Conservation (phyloP, 2,113 vertebrate species). For the Halichoerus grypus region DNA sequence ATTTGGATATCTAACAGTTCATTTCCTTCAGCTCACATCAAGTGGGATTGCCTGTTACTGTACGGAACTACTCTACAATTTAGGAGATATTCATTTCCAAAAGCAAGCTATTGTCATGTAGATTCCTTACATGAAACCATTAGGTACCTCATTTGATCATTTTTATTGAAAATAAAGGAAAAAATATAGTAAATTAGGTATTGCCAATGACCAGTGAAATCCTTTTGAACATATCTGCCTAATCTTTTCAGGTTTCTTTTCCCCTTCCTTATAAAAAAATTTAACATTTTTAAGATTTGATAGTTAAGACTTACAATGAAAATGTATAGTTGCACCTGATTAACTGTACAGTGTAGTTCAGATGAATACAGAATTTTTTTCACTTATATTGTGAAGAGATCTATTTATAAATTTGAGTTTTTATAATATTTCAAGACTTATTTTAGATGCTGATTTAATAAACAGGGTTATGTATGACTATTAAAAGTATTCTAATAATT, state of each 20-base stretch:
- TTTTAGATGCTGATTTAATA: conserved; percentile 33
- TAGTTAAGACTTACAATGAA: conserved; percentile 10
- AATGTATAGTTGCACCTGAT: conserved; percentile 1
- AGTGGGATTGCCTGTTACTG: conserved; percentile 9
- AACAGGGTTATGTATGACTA: not conserved
- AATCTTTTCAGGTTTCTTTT: conserved; percentile 42
- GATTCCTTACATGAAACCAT: conserved; percentile 5
- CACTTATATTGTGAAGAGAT: not conserved
- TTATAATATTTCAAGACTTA: conserved; percentile 7
- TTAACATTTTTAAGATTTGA: not conserved
- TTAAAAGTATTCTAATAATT: conserved; percentile 51
- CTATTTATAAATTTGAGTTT: not conserved
- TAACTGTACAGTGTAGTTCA: not conserved
- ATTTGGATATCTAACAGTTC: not conserved
- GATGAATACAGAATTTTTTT: not conserved
- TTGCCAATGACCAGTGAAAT: conserved; percentile 13
- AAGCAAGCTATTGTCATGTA: conserved; percentile 51
- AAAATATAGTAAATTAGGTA: not conserved
- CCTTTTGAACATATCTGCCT: not conserved
- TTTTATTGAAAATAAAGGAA: conserved; percentile 39
- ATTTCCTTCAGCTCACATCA: conserved; percentile 28
- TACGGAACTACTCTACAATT: conserved; percentile 11
- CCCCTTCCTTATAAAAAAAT: conserved; percentile 8
- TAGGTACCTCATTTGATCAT: conserved; percentile 45
- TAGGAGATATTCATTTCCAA: conserved; percentile 40